These are phyloP conservation scores for Drosophila melanogaster DNA, from an alignment of 1,140 invertebrate species.

Conservation along the genomic window Release_6_plus_ISO1_MT NC_004354.4:15276501-15277000, in stretches of 20 bases:
- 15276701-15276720: not conserved
- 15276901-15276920: not conserved
- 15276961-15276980: constrained; percentile 8
- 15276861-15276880: constrained; percentile 41
- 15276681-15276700: constrained; percentile 39
- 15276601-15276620: constrained; percentile 82
- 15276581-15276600: constrained; percentile 83
- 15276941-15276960: constrained; percentile 1
- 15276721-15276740: not conserved
- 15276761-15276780: constrained; percentile 9
- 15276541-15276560: constrained; percentile 83
- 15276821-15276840: constrained; percentile 71
- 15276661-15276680: constrained; percentile 41
- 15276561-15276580: constrained; percentile 83
- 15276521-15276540: constrained; percentile 66
- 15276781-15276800: constrained; percentile 77
- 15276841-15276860: constrained; percentile 61
- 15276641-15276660: not conserved
- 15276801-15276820: constrained; percentile 76
- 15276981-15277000: constrained; percentile 17
- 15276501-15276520: constrained; percentile 36
- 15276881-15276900: not conserved
- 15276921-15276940: constrained; percentile 14
- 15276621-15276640: constrained; percentile 53
- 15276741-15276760: too few relatives aligned